A percentile compares a stretch with the other conserved stretches of the same genome.
Conservation (phyloP, 2,797 vertebrate species). For the Chelonia mydas region DNA sequence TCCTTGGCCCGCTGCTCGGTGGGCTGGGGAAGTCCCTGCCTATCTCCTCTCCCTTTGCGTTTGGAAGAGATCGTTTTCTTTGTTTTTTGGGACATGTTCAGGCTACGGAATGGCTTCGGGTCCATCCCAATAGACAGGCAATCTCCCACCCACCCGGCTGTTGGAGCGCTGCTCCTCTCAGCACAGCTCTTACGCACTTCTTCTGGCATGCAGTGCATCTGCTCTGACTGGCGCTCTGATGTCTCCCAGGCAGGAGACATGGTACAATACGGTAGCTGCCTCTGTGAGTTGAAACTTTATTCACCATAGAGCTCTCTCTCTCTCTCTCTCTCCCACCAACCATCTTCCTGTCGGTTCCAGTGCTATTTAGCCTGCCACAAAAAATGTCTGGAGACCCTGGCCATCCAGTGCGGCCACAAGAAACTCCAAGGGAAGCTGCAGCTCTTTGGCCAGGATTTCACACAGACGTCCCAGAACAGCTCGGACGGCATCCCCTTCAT, state of each 20-base stretch:
- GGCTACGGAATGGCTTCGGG: background rate
- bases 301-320: background rate
- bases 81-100: background rate
- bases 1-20: background rate
- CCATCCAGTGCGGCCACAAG: slow-evolving; percentile 97
- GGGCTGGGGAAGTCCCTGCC: background rate
- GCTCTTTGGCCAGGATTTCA: slow-evolving; percentile 91
- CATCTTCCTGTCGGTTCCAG: slow-evolving; percentile 68
- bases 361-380: slow-evolving; percentile 97
- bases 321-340: accelerated
- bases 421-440: slow-evolving; percentile 94
- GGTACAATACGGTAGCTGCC: accelerated
- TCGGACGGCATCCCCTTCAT: slow-evolving; percentile 92
- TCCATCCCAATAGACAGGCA: background rate
- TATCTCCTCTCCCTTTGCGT: background rate
- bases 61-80: background rate
- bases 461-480: slow-evolving; percentile 80
- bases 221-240: background rate
- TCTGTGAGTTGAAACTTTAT: background rate
- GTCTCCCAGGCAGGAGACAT: background rate
- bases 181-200: background rate
- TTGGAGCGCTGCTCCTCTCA: background rate
- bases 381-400: slow-evolving; percentile 95
- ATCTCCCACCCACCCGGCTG: background rate
- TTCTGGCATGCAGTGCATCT: background rate